Percentiles rank a stretch among this genome's conserved stretches.
These are phyloP conservation scores for Brachypteracias leptosomus DNA, from an alignment of 2,113 vertebrate species.

Conservation along the genomic window DNA sequence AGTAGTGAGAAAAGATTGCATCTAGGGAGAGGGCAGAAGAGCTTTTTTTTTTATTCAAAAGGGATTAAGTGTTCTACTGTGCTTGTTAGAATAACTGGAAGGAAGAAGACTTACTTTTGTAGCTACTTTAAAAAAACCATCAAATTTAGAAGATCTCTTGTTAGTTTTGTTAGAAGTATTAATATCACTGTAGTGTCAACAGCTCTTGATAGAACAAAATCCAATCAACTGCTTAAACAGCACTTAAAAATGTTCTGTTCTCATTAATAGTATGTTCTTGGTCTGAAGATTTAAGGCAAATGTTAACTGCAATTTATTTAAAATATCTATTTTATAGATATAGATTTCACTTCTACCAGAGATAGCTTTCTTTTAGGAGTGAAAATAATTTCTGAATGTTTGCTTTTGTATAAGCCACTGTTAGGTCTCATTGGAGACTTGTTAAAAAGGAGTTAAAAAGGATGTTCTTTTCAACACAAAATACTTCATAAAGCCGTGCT, in stretches of 20 bases:
- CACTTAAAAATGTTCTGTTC: background rate
- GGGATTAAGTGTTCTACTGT: background rate
- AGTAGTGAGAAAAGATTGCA: background rate
- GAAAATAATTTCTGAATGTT: conserved; percentile 42
- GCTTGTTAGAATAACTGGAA: conserved; percentile 15
- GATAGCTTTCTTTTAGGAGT: conserved; percentile 16
- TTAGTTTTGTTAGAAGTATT: background rate
- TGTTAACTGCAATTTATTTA: background rate
- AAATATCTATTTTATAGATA: background rate
- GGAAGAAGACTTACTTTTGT: background rate
- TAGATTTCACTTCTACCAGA: background rate
- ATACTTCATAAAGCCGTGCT: background rate
- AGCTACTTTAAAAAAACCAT: background rate
- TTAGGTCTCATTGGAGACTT: background rate
- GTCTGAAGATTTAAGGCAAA: background rate
- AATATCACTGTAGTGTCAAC: background rate
- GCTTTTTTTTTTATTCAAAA: background rate
- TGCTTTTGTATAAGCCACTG: background rate
- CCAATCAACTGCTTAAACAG: background rate
- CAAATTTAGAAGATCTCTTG: background rate
- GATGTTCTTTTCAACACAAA: background rate
- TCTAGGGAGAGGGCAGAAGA: background rate
- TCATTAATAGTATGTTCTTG: background rate
- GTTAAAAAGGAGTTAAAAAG: too few relatives aligned
- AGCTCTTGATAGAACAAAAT: background rate